Conservation (phyloP, 2,888 invertebrate species). For the Yponomeuta cagnagella region DNA sequence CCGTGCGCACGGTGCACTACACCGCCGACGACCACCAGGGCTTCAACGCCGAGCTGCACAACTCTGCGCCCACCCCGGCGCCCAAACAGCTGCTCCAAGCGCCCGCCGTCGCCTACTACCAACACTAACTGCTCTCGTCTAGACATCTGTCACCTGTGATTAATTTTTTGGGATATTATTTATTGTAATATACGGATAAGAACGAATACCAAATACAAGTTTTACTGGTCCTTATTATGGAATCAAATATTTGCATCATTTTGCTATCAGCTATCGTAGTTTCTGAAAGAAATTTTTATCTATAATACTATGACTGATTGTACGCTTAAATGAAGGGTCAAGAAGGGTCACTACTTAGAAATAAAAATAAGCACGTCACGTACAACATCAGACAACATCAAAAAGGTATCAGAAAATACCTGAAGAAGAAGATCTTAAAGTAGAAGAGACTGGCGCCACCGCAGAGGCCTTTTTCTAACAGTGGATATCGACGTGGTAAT, state of each 20-base stretch:
- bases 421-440: too few relatives aligned
- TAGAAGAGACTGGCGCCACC: too few relatives aligned
- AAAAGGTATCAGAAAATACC: too few relatives aligned
- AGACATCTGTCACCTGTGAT: background rate
- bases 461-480: too few relatives aligned
- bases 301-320: too few relatives aligned
- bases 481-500: too few relatives aligned
- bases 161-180: constrained; percentile 18
- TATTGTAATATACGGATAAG: constrained; percentile 21
- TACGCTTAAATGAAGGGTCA: too few relatives aligned
- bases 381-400: too few relatives aligned
- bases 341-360: too few relatives aligned
- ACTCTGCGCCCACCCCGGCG: constrained; percentile 44
- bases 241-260: background rate
- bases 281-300: too few relatives aligned
- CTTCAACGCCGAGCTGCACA: constrained; percentile 58
- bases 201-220: background rate
- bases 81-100: constrained; percentile 26
- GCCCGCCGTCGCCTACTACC: constrained; percentile 34
- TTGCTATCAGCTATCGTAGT: too few relatives aligned
- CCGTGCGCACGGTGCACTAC: constrained; percentile 72
- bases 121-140: constrained; percentile 17
- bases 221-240: background rate
- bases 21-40: constrained; percentile 71
- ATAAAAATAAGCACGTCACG: too few relatives aligned